phyloP scores from a whole-genome alignment of 2,113 vertebrate species.

The Pteronura brasiliensis region DNA sequence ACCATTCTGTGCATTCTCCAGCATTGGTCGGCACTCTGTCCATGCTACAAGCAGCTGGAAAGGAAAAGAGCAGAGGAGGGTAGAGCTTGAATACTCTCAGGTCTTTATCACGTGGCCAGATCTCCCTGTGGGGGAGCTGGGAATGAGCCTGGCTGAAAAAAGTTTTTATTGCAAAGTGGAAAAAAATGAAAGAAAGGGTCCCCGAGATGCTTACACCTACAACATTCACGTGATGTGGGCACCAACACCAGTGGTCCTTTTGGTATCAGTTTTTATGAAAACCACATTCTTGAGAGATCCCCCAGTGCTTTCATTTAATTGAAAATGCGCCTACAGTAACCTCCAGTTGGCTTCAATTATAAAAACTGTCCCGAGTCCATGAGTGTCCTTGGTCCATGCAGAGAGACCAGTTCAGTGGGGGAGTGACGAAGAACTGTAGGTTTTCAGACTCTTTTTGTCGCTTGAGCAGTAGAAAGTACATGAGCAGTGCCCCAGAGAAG shows the following conservation, averaged over 20 bases:
- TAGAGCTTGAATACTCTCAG: not conserved
- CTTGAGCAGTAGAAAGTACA: not conserved
- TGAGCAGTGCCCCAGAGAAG: not conserved
- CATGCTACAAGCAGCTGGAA: not conserved
- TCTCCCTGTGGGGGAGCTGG: not conserved
- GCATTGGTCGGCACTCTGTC: not conserved
- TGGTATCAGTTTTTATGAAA: not conserved
- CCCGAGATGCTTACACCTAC: not conserved
- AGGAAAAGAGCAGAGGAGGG: not conserved
- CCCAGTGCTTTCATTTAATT: not conserved
- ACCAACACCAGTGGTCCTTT: not conserved
- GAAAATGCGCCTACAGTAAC: not conserved
- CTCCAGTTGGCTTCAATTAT: not conserved
- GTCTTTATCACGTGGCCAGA: not conserved
- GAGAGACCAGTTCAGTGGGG: not conserved
- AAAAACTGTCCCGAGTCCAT: not conserved
- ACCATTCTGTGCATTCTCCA: not conserved
- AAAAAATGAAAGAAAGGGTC: not conserved
- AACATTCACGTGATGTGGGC: rapidly evolving
- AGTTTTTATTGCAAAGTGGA: not conserved
- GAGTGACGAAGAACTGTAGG: not conserved
- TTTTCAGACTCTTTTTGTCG: not conserved
- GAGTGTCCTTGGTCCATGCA: not conserved
- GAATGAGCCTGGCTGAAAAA: not conserved
- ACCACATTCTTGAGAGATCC: not conserved